Base-by-base conservation (phyloP, 2,888 invertebrate genomes). In the Saturnia pavonia region DNA sequence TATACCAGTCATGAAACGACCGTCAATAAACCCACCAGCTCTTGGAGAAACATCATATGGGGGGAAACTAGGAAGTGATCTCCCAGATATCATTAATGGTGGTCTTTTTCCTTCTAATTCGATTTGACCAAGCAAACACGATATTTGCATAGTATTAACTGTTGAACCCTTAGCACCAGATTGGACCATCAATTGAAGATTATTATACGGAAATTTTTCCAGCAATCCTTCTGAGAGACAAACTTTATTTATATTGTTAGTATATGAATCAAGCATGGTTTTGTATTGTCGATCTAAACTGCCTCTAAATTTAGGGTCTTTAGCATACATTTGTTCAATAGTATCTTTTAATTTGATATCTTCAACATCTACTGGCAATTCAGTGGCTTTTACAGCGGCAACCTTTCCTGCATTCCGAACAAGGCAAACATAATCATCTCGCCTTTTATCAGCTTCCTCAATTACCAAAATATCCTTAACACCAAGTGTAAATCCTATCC, bases 131-230 rank as follows among this genome's bases (percentile, higher is more conserved):
- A 99, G 94, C 51, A 99, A 94, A 89, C 99, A 99, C 0, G 99
- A 99, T 82, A 99, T 99, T 92, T 99, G 99, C 97, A 99, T 98
- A 79, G 98, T 97, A 86, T 99, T 99, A 0, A 99, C 99, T 70
- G 97, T 97, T 0, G 99, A 98, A n/a, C 99, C 99, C 90, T 99
- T 99, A 0, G 99, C 99, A 74, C 99, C 99, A 25, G 99, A 99
- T 82, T 98, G 96, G 0, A 99, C 99, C 99, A 99, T 99, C 78
- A 99, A 89, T 87, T 99, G 99, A n/a, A 99, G 95, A 91, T 99
- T 99, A 88, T 99, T 99, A 25, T 96, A 91, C 0, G 99, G 99
- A 85, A 99, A 99, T 79, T 96, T 96, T 74, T 96, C 96, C 11
- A 98, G 90, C 63, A 99, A 94, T 1, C 99, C 99, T 72, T 95